Conservation (phyloP, 2,888 invertebrate genomes). For the Clunio marinus region DNA sequence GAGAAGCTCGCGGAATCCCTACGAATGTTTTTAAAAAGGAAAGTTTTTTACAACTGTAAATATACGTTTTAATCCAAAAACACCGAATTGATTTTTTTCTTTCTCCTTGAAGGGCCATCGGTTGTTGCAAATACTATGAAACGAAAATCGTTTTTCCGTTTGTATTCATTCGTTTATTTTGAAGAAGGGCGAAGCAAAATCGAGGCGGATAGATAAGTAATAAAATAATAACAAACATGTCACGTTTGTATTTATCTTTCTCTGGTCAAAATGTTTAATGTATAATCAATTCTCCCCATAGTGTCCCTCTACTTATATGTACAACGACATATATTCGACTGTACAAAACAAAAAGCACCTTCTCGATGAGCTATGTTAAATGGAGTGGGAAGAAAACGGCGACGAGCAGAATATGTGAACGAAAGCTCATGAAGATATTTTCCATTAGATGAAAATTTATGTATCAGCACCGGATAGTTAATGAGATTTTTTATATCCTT, state of each 20-base stretch:
- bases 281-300: slow-evolving; percentile 33
- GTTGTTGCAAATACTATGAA: no score
- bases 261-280: slow-evolving; percentile 37
- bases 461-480: slow-evolving; percentile 31
- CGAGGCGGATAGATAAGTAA: slow-evolving; percentile 20
- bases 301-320: background rate
- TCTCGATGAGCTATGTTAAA: no score
- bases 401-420: slow-evolving; percentile 5
- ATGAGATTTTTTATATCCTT: slow-evolving; percentile 37
- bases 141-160: no score
- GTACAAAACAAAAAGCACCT: no score
- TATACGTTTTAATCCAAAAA: no score
- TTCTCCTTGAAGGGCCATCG: no score
- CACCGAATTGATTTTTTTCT: no score
- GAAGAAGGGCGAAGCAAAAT: background rate
- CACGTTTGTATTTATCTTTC: slow-evolving; percentile 33
- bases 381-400: background rate
- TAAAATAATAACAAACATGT: slow-evolving; percentile 38
- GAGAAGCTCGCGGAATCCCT: no score
- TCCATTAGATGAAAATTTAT: slow-evolving; percentile 32
- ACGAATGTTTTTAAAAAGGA: no score
- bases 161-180: no score
- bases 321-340: background rate
- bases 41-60: no score
- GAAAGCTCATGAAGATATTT: slow-evolving; percentile 33